Base-by-base conservation (phyloP, 1,140 invertebrate species). In the Panulirus ornatus region DNA sequence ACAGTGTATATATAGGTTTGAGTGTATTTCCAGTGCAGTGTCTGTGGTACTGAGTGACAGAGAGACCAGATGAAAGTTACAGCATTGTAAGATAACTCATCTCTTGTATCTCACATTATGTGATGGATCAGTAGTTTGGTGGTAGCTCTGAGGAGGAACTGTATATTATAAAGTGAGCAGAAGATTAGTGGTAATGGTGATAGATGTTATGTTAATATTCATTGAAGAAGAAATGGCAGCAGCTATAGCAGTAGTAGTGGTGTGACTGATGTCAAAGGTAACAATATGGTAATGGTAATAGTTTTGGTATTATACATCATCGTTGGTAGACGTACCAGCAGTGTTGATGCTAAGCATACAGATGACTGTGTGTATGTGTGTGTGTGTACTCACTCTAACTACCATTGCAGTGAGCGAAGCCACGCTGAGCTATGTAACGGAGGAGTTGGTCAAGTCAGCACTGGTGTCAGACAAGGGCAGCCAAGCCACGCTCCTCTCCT, bases 381-480 rank as follows among this genome's bases (percentile, higher is more conserved):
- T 22, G 3, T 58, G 44, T 22, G 54, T 58, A 3, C 14, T 58
- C 3, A 22, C 19, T 0, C 11, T 58, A 58, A 19, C 54, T 22
- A 58, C 54, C 19, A 58, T 58, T 22, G 58, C 58, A 66, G 58
- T 66, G 58, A 66, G 58, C 30, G 58, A 66, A 8, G 58, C 16
- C 3, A 27, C 22, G 58, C 6, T 66, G 27, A 66, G 27, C 3
- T n/a, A 8, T n/a, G 58, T 66, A 27, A 66, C 58, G 58, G 84
- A 76, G 30, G 70, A 38, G 0, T 71, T 54, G n/a, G 84, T 86
- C 16, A 44, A 22, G 2, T 30, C 47, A n/a, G 71, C 40, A 14
- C 51, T 86, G 73, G 19, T 34, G 6, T 38, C 34, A 27, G 84
- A 86, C 73, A 75, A 78, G 47, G 84, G 84, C 34, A n/a, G 11